Base-by-base conservation (phyloP, 1,140 invertebrate genomes). In the Nasonia longicornis region DNA sequence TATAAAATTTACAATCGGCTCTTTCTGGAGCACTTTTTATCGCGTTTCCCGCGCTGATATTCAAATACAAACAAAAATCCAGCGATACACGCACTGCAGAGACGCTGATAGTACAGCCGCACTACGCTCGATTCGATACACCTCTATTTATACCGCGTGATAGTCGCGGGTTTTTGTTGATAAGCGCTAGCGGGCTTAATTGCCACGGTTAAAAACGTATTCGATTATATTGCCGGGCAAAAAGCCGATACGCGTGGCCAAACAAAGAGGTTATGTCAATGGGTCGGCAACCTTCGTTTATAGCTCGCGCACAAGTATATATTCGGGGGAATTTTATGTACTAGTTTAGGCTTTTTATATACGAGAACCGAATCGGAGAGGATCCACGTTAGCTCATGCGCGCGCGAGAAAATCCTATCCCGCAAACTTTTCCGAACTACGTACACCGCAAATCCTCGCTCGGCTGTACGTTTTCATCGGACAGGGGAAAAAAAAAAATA, bases 201-300 rank as follows among this genome's bases (percentile, higher is more conserved):
- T 58, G 20, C 7, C 52, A n/a, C 48, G 52, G 16, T 58, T 58
- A n/a, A 58, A 58, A 58, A 58, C 52, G 14, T n/a, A 58, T 4
- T 16, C 52, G 14, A 58, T 58, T 58, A 20, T 58, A 20, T 58
- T 16, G 11, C 1, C 2, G 16, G 6, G n/a, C 0, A 58, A 58
- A 58, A 58, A 58, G 20, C 52, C 52, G 52, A 58, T 58, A 58
- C 52, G 52, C 52, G 52, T 58, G 52, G 7, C 20, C 52, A 58
- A 58, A 58, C 52, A 58, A 58, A 58, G 52, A 58, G 52, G 52
- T 58, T n/a, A 58, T 58, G 52, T 58, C 52, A 58, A 20, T 58
- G 52, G 52, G 52, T n/a, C 52, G 52, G 16, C 52, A 58, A 58
- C 52, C 52, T 58, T 58, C 20, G 20, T 16, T 20, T 58, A n/a